These are phyloP conservation scores for Sminthurinus signatus DNA, from an alignment of 1,140 invertebrate genomes.

Conservation along the genomic window DNA sequence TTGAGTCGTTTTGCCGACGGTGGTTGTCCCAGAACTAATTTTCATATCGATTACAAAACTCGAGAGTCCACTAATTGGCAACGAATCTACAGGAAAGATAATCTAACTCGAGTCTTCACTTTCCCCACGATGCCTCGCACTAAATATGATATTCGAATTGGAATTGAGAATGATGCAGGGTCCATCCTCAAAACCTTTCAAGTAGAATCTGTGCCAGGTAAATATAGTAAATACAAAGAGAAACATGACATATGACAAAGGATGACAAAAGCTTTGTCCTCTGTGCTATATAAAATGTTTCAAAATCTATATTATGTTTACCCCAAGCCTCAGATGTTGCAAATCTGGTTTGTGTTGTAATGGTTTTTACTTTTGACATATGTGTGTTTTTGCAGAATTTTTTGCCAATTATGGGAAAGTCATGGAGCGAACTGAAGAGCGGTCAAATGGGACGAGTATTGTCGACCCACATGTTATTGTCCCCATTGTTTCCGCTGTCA, in stretches of 20 bases:
- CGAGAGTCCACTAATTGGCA: conserved; percentile 25
- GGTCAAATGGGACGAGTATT: neutral
- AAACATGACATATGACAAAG: too few relatives aligned
- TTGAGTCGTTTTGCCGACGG: conserved; percentile 32
- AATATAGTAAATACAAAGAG: too few relatives aligned
- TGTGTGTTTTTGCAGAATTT: conserved; percentile 30
- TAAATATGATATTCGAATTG: conserved; percentile 23
- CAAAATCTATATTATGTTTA: too few relatives aligned
- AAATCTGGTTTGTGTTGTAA: neutral
- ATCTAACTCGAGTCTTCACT: conserved; percentile 19
- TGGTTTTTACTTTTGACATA: neutral
- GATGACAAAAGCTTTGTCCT: too few relatives aligned
- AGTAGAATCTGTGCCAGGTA: conserved; percentile 31
- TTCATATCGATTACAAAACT: conserved; percentile 47
- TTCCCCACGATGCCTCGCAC: conserved; percentile 5
- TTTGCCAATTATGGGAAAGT: conserved; percentile 35
- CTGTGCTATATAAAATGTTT: too few relatives aligned
- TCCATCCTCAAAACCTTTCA: conserved; percentile 17
- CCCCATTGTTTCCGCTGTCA: conserved; percentile 34
- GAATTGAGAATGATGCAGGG: conserved; percentile 35
- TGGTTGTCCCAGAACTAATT: conserved; percentile 48
- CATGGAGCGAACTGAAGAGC: conserved; percentile 22
- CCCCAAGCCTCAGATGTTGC: too few relatives aligned
- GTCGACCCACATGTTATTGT: conserved; percentile 36
- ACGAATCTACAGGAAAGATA: conserved; percentile 21